These are phyloP conservation scores for Ceramica pisi DNA, from an alignment of 2,888 invertebrate genomes.

Conservation along the genomic window DNA sequence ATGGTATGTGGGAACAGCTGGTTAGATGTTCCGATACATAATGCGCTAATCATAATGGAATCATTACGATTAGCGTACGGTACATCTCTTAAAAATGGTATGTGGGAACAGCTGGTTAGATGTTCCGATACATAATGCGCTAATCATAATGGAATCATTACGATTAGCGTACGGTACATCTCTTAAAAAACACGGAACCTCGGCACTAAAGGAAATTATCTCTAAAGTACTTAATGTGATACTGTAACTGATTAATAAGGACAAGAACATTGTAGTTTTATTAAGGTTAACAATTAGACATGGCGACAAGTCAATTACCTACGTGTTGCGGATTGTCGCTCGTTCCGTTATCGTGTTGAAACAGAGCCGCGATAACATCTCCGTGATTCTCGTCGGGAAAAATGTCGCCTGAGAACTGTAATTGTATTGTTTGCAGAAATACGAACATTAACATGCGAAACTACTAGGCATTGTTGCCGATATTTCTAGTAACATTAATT, in stretches of 20 bases:
- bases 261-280: constrained; percentile 34
- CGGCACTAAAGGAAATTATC: neutral
- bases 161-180: neutral
- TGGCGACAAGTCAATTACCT: constrained; percentile 69
- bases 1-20: neutral
- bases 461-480: constrained; percentile 28
- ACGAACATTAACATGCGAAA: constrained; percentile 37
- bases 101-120: neutral
- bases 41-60: neutral
- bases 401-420: constrained; percentile 43
- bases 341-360: constrained; percentile 61
- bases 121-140: neutral
- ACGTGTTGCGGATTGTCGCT: constrained; percentile 59
- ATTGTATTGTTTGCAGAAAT: constrained; percentile 53
- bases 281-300: constrained; percentile 66
- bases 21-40: neutral
- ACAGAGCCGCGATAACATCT: constrained; percentile 62
- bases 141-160: neutral
- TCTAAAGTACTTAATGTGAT: constrained; percentile 7
- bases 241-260: neutral
- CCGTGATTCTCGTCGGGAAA: constrained; percentile 45
- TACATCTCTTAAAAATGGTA: neutral
- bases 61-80: neutral
- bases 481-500: constrained; percentile 15
- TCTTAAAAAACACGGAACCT: neutral